Percentiles rank a stretch among this genome's conserved stretches.
phyloP scores from a whole-genome alignment of 2,888 invertebrate genomes.

The Hedya salicella region DNA sequence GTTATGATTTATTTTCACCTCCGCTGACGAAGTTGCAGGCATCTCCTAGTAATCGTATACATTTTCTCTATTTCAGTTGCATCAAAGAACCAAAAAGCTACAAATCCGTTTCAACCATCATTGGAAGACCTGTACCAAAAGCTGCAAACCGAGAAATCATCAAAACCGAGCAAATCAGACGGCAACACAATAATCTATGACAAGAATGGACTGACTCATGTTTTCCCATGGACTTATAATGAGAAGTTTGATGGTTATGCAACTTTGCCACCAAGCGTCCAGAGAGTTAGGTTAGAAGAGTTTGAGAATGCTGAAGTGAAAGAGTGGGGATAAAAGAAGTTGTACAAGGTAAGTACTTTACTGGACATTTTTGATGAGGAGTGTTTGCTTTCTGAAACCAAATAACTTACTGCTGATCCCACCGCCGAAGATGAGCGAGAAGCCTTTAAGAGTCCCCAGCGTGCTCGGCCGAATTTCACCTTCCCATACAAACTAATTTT shows the following conservation, averaged over 20 bases:
- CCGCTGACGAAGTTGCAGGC: too few species aligned
- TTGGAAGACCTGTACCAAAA: constrained; percentile 70
- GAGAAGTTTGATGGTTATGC: constrained; percentile 71
- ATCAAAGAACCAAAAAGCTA: constrained; percentile 52
- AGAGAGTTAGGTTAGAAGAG: constrained; percentile 81
- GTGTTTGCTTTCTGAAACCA: too few species aligned
- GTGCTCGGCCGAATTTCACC: too few species aligned
- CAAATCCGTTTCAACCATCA: constrained; percentile 55
- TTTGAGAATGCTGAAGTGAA: constrained; percentile 77
- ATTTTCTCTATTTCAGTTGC: constrained; percentile 56
- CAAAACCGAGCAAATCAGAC: constrained; percentile 44
- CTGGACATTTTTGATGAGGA: too few species aligned
- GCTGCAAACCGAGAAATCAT: constrained; percentile 61
- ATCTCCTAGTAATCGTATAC: background rate
- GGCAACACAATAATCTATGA: constrained; percentile 64
- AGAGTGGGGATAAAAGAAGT: constrained; percentile 81
- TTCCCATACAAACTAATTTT: too few species aligned
- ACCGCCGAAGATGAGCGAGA: too few species aligned
- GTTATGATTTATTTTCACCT: too few species aligned
- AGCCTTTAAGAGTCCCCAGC: too few species aligned
- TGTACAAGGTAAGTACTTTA: constrained; percentile 6
- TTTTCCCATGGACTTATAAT: constrained; percentile 85
- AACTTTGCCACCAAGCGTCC: constrained; percentile 85
- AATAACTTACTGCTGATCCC: too few species aligned
- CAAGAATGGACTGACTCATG: constrained; percentile 67